Base-by-base conservation (phyloP, 1,140 invertebrate genomes). In the Drosophila equinoxialis region DNA sequence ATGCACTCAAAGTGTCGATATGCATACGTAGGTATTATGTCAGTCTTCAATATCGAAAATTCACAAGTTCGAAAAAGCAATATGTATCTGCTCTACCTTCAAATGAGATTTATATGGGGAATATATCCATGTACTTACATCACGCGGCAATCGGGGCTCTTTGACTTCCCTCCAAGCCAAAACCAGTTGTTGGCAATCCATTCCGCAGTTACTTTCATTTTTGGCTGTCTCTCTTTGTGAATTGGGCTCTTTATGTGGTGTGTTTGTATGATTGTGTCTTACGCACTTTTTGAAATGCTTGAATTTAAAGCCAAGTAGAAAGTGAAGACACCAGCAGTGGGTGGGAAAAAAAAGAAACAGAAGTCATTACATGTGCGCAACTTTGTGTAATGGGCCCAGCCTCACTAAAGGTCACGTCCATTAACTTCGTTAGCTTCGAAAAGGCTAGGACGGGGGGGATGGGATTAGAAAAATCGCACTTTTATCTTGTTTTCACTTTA, bases 201-300 rank as follows among this genome's bases (percentile, higher is more conserved):
- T 69, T 69, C 75, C 71, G 59, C 10, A 67, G 41, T 79, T 74
- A 87, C 83, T 86, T 86, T 86, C 83, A 87, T 87, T 82, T 86
- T 87, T 79, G 77, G 37, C 62, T 64, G 68, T 60, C 62, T 62
- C 57, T 55, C 33, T 58, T 26, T 55, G 33, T 58, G 35, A 68
- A 55, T 74, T 71, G 58, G 65, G 62, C 68, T 73, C 58, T 58
- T 70, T 77, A 13, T 17, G 35, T 30, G 11, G 11, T 48, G 6
- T 11, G 37, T n/a, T 13, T 39, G 11, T 13, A 39, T 39, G n/a
- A n/a, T n/a, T n/a, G 37, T 55, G n/a, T 71, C 23, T 10, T 26
- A 30, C 68, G 70, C 48, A 68, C 7, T 71, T 68, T 37, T 45
- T 8, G 66, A 14, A 14, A 41, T 4, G 23, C 54, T 68, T 20